Base-by-base conservation (phyloP, 92 coral and sea anemone genomes). In the Parazoanthus darwini region DNA sequence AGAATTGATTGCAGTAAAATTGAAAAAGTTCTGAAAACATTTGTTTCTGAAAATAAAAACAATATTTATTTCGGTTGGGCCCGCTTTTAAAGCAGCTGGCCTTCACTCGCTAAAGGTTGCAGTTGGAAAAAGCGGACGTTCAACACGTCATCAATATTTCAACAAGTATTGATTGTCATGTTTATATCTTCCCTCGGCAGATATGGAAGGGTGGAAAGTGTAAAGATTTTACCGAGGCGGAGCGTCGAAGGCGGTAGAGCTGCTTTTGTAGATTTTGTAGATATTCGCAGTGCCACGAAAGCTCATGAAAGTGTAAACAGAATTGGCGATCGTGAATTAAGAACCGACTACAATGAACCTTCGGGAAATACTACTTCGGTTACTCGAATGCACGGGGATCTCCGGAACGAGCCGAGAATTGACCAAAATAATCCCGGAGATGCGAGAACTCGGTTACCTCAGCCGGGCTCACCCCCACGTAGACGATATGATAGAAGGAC, bases 221-320 rank as follows among this genome's bases (percentile, higher is more conserved):
- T 97, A 11, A 97, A 97, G 77, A 92, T 97, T 77, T 92, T 97
- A 70, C 96, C 98, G 36, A 97, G 96, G 85, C 95, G 99, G 59
- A 95, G 98, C 66, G 92, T 95, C 23, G 99, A 97, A 89, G 99
- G 99, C 67, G 99, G 99, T 63, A 91, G 96, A 77, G 99, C 99
- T 0, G 95, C 99, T 9, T 97, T 97, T 89, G 99, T 97, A 81
- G 99, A 97, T 86, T 97, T 97, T 87, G 99, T 97, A 2, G 99
- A 97, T 88, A 97, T 97, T 81, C 94, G 99, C 11, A 95, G 99
- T 91, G 99, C 99, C 23, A 97, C 98, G 8, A 97, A 97, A 86
- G 98, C 99, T n/a, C 99, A 97, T 63, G 97, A 97, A 81, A 94
- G 98, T 85, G 94, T 93, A 22, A 97, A 97, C 88, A 84, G 98